Conservation (phyloP, 2,113 vertebrate genomes). For the Euleptes europaea region DNA sequence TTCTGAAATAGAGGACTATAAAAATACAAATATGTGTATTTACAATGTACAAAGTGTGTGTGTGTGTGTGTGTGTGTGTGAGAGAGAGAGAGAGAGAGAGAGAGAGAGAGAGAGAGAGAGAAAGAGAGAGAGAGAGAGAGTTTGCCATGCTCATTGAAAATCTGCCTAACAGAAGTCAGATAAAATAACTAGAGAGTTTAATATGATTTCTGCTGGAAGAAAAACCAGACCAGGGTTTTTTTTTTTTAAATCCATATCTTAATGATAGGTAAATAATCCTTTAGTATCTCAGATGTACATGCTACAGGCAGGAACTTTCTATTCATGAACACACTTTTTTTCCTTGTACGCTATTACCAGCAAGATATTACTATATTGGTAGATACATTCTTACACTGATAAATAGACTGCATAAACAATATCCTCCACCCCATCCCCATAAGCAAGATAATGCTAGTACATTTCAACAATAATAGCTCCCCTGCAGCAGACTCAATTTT, state of each 20-base stretch:
- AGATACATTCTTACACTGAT: slow-evolving; percentile 63
- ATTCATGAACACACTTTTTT: slow-evolving; percentile 69
- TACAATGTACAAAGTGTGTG: not conserved
- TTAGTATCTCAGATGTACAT: slow-evolving; percentile 63
- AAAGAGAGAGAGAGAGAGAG: too few species aligned
- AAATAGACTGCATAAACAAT: slow-evolving; percentile 74
- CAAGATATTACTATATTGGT: slow-evolving; percentile 62
- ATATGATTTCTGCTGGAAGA: slow-evolving; percentile 68
- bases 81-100: too few species aligned
- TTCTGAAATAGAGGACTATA: not conserved
- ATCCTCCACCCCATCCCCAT: slow-evolving; percentile 48
- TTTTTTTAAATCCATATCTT: slow-evolving; percentile 56
- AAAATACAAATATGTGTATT: not conserved
- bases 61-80: not conserved
- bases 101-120: too few species aligned
- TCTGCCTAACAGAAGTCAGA: slow-evolving; percentile 57
- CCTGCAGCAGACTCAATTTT: slow-evolving; percentile 55
- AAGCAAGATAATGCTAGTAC: slow-evolving; percentile 66
- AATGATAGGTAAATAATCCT: slow-evolving; percentile 74
- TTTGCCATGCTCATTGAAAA: slow-evolving; percentile 41
- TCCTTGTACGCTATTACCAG: slow-evolving; percentile 58
- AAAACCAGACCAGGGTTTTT: slow-evolving; percentile 65
- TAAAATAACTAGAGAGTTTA: slow-evolving; percentile 63
- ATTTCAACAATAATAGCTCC: slow-evolving; percentile 60
- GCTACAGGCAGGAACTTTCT: slow-evolving; percentile 65